These are phyloP conservation scores for Megaustenia siamemsis DNA, from an alignment of 2,888 invertebrate species.

Conservation along the genomic window DNA sequence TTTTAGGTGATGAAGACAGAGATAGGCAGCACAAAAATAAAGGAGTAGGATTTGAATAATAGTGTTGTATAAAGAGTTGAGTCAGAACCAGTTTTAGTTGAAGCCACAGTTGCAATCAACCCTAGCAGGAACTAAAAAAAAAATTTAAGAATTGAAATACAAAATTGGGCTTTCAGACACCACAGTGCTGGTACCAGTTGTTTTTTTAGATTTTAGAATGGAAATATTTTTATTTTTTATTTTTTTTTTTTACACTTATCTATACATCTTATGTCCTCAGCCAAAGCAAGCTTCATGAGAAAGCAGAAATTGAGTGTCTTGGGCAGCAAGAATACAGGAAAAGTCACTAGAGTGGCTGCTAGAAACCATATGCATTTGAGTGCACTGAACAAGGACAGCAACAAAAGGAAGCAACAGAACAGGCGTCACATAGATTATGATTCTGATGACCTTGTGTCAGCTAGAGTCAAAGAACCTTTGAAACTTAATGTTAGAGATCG, in stretches of 20 bases:
- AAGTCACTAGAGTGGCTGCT: neutral
- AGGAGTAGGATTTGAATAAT: too few relatives aligned
- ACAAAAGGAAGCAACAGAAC: neutral
- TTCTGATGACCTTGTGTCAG: slow-evolving; percentile 40
- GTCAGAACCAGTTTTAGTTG: too few relatives aligned
- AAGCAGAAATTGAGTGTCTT: slow-evolving; percentile 23
- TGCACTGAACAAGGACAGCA: neutral
- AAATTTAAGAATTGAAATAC: too few relatives aligned
- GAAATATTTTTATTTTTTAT: neutral
- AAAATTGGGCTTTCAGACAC: too few relatives aligned
- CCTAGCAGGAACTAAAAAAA: too few relatives aligned
- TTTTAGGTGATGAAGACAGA: too few relatives aligned
- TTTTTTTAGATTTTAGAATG: too few relatives aligned
- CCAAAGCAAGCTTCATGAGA: slow-evolving; percentile 37
- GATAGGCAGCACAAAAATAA: too few relatives aligned
- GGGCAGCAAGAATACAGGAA: neutral
- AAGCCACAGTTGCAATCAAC: too few relatives aligned
- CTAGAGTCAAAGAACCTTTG: slow-evolving; percentile 22
- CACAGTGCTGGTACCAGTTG: too few relatives aligned
- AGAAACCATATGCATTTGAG: neutral
- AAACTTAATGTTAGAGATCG: slow-evolving; percentile 46
- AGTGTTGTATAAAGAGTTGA: too few relatives aligned
- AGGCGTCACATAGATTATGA: slow-evolving; percentile 36
- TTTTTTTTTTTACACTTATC: neutral
- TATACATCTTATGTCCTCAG: slow-evolving; percentile 14